Evolutionary conservation across 2,888 invertebrate species (phyloP).

Genomic region (Torymus aiolomorphi): DNA sequence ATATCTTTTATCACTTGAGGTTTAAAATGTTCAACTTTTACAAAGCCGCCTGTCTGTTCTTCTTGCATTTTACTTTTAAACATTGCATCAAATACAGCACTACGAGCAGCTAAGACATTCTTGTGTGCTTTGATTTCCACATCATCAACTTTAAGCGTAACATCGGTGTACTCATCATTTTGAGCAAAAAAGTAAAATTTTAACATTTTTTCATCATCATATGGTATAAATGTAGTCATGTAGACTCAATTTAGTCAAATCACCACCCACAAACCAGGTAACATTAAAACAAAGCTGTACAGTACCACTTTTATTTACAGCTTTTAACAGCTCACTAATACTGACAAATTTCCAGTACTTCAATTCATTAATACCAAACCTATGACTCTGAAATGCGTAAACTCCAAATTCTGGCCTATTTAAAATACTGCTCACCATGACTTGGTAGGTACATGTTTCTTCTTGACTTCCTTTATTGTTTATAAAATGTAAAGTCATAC

Average conservation of each 20-base stretch:
- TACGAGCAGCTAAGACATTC: slow-evolving; percentile 14
- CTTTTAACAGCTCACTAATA: slow-evolving; percentile 29
- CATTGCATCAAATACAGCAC: slow-evolving; percentile 14
- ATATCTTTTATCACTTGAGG: slow-evolving; percentile 38
- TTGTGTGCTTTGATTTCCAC: slow-evolving; percentile 6
- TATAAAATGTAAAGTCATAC: neutral
- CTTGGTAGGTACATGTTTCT: slow-evolving; percentile 46
- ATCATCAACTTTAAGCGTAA: neutral
- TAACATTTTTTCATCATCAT: neutral
- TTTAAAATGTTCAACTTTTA: slow-evolving; percentile 40
- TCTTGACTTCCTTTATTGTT: slow-evolving; percentile 3
- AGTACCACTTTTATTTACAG: slow-evolving; percentile 26
- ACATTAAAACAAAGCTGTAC: slow-evolving; percentile 47
- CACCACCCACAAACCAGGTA: too few species aligned
- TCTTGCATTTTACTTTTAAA: slow-evolving; percentile 11
- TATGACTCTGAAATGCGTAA: slow-evolving; percentile 44
- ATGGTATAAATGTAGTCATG: slow-evolving; percentile 3
- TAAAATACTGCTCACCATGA: slow-evolving; percentile 41
- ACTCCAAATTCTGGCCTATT: slow-evolving; percentile 49
- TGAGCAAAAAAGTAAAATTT: too few species aligned
- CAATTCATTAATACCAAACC: slow-evolving; percentile 35
- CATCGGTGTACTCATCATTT: slow-evolving; percentile 9
- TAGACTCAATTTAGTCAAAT: neutral
- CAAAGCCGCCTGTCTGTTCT: slow-evolving; percentile 37
- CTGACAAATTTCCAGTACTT: slow-evolving; percentile 46